Evolutionary conservation across 2,113 vertebrate species (phyloP).

Genomic region (Setophaga coronata): DNA sequence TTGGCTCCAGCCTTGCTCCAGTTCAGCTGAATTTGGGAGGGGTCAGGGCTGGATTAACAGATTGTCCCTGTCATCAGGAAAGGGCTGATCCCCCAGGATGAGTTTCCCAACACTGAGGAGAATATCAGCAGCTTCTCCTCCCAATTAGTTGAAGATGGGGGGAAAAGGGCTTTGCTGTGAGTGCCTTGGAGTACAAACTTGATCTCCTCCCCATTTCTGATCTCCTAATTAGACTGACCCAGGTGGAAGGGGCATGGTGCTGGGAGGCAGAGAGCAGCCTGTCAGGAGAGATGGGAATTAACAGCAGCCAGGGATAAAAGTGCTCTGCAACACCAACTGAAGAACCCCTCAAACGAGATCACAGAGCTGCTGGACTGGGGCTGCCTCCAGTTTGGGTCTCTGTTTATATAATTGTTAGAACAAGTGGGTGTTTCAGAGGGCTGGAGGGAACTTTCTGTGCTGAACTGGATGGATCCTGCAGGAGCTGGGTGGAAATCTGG

Average conservation of each 20-base stretch:
- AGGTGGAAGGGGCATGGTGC: background rate
- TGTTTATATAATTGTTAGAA: rapidly evolving
- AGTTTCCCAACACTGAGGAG: background rate
- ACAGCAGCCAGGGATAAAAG: background rate
- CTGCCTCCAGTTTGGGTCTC: background rate
- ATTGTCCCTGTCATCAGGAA: rapidly evolving
- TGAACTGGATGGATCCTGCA: background rate
- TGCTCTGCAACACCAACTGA: background rate
- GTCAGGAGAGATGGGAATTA: background rate
- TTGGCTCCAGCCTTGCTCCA: background rate
- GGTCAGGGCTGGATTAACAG: background rate
- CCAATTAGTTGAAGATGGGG: background rate
- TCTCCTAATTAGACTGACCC: background rate
- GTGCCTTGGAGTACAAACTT: background rate
- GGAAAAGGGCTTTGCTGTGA: background rate
- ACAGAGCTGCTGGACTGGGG: background rate
- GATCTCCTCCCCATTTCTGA: background rate
- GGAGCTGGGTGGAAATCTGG: background rate
- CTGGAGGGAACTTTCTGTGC: background rate
- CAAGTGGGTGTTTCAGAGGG: background rate
- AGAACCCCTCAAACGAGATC: background rate
- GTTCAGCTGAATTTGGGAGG: background rate
- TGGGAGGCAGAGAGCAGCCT: background rate
- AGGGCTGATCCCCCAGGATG: background rate
- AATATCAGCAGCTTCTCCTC: background rate